A percentile compares a stretch with the other conserved stretches of the same genome.
Conservation (phyloP, 2,797 vertebrate genomes). For the Aulostomus chinensis region DNA sequence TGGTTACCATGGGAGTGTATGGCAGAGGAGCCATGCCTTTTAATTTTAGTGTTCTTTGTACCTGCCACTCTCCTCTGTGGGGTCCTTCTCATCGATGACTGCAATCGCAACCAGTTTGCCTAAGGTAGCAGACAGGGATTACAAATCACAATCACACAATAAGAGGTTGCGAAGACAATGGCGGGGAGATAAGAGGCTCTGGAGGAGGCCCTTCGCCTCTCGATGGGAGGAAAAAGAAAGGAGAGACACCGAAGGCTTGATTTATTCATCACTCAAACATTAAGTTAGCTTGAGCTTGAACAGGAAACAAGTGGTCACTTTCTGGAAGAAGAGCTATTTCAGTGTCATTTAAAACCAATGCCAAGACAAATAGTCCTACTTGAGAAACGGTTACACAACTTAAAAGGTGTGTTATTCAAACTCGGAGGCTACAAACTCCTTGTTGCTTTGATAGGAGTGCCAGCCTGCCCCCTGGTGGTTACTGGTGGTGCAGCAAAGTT, state of each 20-base stretch:
- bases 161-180: conserved; percentile 37
- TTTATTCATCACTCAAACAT: conserved; percentile 52
- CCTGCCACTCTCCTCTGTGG: conserved; percentile 89
- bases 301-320: conserved; percentile 58
- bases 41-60: conserved; percentile 72
- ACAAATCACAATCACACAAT: conserved; percentile 50
- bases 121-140: conserved; percentile 69
- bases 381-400: conserved; percentile 46
- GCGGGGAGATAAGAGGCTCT: conserved; percentile 44
- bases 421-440: conserved; percentile 16
- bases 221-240: too few relatives aligned
- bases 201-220: too few relatives aligned
- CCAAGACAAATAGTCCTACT: too few relatives aligned
- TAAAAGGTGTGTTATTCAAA: conserved; percentile 49
- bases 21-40: too few relatives aligned
- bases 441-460: conserved; percentile 40
- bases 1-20: conserved; percentile 30
- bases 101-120: conserved; percentile 96
- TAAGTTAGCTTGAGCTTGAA: conserved; percentile 31
- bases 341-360: conserved; percentile 41
- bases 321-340: conserved; percentile 42
- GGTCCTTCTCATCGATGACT: conserved; percentile 93
- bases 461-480: conserved; percentile 70
- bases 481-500: background rate
- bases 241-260: too few relatives aligned